A percentile compares a stretch with the other conserved stretches of the same genome.
Conservation (phyloP, 2,797 vertebrate species). For the Poeciliopsis gracilis region DNA sequence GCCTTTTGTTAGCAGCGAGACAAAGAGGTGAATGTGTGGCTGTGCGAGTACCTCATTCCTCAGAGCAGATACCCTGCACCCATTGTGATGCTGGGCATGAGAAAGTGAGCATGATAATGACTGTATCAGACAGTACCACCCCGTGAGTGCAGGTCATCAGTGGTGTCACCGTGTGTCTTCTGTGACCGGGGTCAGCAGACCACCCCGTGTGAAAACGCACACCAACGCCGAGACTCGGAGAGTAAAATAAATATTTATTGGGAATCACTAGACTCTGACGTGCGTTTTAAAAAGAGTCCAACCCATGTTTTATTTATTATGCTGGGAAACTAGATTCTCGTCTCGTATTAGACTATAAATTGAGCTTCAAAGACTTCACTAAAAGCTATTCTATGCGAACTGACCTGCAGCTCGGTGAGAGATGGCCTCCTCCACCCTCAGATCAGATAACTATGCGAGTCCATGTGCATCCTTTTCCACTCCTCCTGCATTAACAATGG, state of each 20-base stretch:
- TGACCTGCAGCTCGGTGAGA: background rate
- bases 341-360: background rate
- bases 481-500: constrained; percentile 28
- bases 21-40: constrained; percentile 60
- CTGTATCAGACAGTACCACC: constrained; percentile 63
- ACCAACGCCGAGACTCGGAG: constrained; percentile 49
- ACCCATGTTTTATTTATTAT: background rate
- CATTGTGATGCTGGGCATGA: constrained; percentile 19
- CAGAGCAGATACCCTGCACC: constrained; percentile 42
- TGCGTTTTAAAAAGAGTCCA: constrained; percentile 4
- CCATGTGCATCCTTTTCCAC: constrained; percentile 6
- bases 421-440: background rate
- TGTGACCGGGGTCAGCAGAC: constrained; percentile 47
- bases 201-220: constrained; percentile 39
- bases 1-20: constrained; percentile 60
- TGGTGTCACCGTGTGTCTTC: constrained; percentile 41
- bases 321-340: background rate
- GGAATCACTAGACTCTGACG: constrained; percentile 30
- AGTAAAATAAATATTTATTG: background rate
- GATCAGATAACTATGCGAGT: constrained; percentile 16
- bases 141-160: constrained; percentile 46
- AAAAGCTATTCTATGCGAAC: background rate
- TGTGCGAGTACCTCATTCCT: constrained; percentile 50
- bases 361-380: background rate
- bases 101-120: constrained; percentile 39